Percentiles rank a stretch among this genome's conserved stretches.
Evolutionary conservation across 2,797 vertebrate species (phyloP).

Genomic region (Coluber constrictor): DNA sequence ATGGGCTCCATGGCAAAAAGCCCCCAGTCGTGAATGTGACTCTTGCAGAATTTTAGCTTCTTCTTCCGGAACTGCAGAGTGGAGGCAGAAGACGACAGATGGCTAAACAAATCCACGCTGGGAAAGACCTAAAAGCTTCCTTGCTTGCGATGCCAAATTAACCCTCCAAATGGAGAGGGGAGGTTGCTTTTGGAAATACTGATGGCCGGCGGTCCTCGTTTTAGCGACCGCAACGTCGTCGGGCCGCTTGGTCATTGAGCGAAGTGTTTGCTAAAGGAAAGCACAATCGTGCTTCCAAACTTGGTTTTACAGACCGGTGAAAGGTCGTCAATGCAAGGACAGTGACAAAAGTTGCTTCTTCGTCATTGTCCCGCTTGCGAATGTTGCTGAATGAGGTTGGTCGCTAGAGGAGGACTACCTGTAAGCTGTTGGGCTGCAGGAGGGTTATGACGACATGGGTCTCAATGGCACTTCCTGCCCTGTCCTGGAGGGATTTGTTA

Average conservation of each 20-base stretch:
- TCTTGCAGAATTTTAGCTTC: constrained; percentile 93
- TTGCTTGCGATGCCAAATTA: fast-evolving
- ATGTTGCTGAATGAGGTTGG: background rate
- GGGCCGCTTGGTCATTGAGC: background rate
- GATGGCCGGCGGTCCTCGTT: background rate
- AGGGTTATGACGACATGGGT: too few species aligned
- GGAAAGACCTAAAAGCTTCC: too few species aligned
- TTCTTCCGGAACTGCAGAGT: constrained; percentile 92
- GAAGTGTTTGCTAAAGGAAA: background rate
- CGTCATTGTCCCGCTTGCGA: fast-evolving
- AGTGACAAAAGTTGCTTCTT: background rate
- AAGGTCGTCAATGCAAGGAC: background rate
- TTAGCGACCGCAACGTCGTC: background rate
- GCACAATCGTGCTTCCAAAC: background rate
- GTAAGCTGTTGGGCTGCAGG: too few species aligned
- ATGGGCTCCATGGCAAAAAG: constrained; percentile 97
- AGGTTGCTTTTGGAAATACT: background rate
- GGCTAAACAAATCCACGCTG: background rate
- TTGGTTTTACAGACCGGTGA: background rate
- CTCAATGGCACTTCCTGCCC: background rate
- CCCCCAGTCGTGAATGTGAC: constrained; percentile 97
- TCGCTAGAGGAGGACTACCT: background rate
- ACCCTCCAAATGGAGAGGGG: background rate
- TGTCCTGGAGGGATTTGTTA: too few species aligned
- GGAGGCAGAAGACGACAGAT: background rate